Evolutionary conservation across 2,888 invertebrate species (phyloP).

Genomic region (Tetrapedia diversipes): DNA sequence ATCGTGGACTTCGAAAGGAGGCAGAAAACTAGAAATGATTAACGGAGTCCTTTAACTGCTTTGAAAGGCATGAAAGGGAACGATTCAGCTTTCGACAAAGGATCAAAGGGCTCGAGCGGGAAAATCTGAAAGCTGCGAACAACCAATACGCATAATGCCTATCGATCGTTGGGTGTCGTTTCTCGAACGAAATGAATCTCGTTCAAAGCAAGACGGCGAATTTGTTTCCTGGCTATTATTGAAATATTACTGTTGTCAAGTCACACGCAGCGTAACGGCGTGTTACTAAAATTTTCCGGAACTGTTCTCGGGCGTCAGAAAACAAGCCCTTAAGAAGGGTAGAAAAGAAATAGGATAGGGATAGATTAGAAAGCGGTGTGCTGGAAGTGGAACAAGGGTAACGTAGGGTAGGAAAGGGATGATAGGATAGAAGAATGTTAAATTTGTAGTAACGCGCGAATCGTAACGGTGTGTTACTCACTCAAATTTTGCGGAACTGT

Average conservation of each 20-base stretch:
- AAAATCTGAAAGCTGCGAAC: slow-evolving; percentile 5
- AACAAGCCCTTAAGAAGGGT: too few relatives aligned
- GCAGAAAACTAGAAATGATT: slow-evolving; percentile 16
- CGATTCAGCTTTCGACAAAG: slow-evolving; percentile 3
- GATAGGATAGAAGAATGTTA: too few relatives aligned
- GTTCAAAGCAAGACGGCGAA: neutral
- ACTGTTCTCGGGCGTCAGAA: too few relatives aligned
- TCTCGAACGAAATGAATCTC: neutral
- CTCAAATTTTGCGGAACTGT: too few relatives aligned
- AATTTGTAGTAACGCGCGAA: too few relatives aligned
- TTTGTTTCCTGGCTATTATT: slow-evolving; percentile 44
- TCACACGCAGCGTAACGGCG: too few relatives aligned
- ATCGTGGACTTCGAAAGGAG: neutral
- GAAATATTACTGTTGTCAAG: slow-evolving; percentile 44
- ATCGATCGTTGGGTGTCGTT: slow-evolving; percentile 36
- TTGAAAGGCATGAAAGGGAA: neutral
- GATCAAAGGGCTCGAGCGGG: neutral
- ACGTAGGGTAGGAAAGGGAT: too few relatives aligned
- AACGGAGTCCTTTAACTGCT: neutral
- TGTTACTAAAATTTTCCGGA: too few relatives aligned
- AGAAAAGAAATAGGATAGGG: too few relatives aligned
- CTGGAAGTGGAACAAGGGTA: too few relatives aligned
- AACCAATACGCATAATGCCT: slow-evolving; percentile 50
- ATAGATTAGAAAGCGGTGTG: too few relatives aligned
- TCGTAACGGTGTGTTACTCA: too few relatives aligned